These are phyloP conservation scores for Dufourea novaeangliae DNA, from an alignment of 1,140 invertebrate genomes.

Conservation along the genomic window DNA sequence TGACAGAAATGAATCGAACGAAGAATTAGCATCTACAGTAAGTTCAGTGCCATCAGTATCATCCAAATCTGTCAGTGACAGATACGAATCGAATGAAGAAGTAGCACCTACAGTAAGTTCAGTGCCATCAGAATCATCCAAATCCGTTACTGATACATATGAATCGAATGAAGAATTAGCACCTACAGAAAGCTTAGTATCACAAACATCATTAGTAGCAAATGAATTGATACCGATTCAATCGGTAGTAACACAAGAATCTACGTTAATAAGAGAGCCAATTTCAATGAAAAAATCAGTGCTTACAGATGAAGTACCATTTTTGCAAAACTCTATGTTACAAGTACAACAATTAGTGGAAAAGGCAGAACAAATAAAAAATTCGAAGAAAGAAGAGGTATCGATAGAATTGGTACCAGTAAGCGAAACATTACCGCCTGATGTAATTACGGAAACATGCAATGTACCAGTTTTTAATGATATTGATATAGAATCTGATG, in stretches of 20 bases:
- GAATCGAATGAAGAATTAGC: no score
- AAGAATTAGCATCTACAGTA: background rate
- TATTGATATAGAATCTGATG: constrained; percentile 41
- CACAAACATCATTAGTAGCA: background rate
- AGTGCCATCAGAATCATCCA: no score
- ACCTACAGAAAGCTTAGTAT: no score
- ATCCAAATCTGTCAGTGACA: no score
- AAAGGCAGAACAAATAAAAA: background rate
- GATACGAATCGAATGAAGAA: no score
- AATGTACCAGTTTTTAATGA: constrained; percentile 49
- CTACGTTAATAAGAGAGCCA: background rate
- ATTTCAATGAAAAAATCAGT: background rate
- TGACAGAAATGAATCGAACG: background rate
- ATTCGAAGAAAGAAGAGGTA: background rate
- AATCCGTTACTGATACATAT: no score
- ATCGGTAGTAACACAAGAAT: background rate
- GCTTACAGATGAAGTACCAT: background rate
- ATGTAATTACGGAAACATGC: background rate
- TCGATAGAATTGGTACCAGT: background rate
- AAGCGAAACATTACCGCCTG: background rate
- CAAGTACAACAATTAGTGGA: background rate
- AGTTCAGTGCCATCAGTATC: no score
- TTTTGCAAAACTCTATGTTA: no score
- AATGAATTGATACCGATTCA: background rate
- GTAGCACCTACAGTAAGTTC: no score